phyloP scores from a whole-genome alignment of 2,797 vertebrate species.

The Aselliscus stoliczkanus region DNA sequence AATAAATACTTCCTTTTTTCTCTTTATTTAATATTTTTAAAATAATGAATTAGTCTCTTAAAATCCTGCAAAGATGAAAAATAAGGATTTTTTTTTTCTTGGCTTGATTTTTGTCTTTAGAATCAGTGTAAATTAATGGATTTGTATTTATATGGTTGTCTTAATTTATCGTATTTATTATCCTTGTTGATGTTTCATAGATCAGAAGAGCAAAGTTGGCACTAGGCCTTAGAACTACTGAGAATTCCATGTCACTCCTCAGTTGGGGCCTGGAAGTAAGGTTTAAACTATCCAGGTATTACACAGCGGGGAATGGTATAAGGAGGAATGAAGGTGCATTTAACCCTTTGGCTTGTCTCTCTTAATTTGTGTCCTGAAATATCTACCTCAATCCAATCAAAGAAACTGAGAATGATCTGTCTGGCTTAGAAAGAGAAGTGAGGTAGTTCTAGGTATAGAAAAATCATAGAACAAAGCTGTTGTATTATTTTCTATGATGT shows the following conservation, averaged over 20 bases:
- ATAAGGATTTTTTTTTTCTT: background rate
- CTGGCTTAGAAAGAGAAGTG: background rate
- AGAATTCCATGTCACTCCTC: too few relatives aligned
- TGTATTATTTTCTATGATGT: background rate
- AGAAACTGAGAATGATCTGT: background rate
- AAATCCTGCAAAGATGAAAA: background rate
- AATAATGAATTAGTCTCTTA: background rate
- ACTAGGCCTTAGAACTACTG: background rate
- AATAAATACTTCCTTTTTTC: background rate
- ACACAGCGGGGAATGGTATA: background rate
- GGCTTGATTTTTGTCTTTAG: background rate
- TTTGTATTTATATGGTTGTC: background rate
- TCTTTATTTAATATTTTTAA: background rate
- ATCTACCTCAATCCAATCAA: background rate
- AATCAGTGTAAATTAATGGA: background rate
- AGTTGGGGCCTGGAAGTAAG: accelerated
- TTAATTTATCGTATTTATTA: background rate
- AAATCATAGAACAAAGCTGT: background rate
- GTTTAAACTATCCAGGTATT: accelerated
- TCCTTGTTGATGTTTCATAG: background rate
- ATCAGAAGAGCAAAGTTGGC: background rate
- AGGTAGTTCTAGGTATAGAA: background rate
- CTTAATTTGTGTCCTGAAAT: background rate
- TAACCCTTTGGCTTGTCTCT: background rate
- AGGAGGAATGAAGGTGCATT: background rate